A percentile compares a stretch with the other conserved stretches of the same genome.
Evolutionary conservation across 1,140 invertebrate genomes (phyloP).

Genomic region (Scaptomyza pallida): DNA sequence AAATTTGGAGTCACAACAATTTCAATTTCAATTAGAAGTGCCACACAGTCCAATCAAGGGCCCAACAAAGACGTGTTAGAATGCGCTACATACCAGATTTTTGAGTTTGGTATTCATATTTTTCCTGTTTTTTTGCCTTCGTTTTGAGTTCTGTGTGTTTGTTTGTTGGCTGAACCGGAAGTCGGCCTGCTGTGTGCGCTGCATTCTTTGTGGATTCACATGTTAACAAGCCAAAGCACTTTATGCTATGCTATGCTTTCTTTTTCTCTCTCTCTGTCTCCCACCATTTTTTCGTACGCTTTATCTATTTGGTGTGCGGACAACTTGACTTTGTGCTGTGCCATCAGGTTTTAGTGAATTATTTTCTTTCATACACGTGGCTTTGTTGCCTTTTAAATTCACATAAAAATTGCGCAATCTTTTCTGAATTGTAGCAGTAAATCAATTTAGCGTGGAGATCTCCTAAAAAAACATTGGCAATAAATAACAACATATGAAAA

Average conservation of each 20-base stretch:
- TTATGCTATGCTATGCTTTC: neutral
- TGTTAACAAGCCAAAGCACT: constrained; percentile 17
- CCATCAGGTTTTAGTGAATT: constrained; percentile 5
- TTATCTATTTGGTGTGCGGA: constrained; percentile 2
- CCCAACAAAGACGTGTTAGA: constrained; percentile 8
- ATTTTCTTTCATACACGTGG: neutral
- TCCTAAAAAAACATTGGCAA: constrained; percentile 16
- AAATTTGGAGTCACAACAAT: constrained; percentile 29
- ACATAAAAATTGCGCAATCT: constrained; percentile 25
- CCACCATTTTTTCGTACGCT: neutral
- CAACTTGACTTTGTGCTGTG: constrained; percentile 1
- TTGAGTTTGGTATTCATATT: neutral
- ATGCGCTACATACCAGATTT: neutral
- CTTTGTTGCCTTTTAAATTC: constrained; percentile 30
- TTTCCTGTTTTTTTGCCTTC: neutral
- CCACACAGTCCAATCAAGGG: constrained; percentile 17
- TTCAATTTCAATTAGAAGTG: constrained; percentile 44
- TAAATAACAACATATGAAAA: constrained; percentile 39
- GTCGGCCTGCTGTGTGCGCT: constrained; percentile 4
- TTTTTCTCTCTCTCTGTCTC: too few relatives aligned
- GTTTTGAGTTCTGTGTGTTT: neutral
- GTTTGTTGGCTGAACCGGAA: neutral
- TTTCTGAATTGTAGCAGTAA: constrained; percentile 34
- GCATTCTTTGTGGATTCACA: constrained; percentile 23
- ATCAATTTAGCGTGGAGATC: constrained; percentile 21